These are phyloP conservation scores for Stomatorhinus walkeri DNA, from an alignment of 2,797 vertebrate genomes.

Conservation along the genomic window DNA sequence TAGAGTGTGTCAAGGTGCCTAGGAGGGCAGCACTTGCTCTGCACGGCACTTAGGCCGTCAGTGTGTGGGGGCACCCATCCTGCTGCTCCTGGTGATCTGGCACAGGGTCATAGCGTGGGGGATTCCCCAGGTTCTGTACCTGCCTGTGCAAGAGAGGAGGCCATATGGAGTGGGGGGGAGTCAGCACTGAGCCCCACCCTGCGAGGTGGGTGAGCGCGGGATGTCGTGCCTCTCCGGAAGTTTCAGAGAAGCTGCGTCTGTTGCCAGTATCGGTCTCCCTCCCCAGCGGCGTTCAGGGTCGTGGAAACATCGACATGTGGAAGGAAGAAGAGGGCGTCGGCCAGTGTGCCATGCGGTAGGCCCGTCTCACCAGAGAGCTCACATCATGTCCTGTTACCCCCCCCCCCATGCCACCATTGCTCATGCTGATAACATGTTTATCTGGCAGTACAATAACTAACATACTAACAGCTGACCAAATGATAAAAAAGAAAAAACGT, in stretches of 20 bases:
- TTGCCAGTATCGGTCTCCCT: not conserved
- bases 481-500: not conserved
- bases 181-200: not conserved
- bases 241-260: too few relatives aligned
- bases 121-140: not conserved
- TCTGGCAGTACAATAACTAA: slow-evolving; percentile 11
- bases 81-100: not conserved
- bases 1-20: slow-evolving; percentile 39
- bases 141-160: not conserved
- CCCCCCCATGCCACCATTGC: not conserved
- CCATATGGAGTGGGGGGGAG: not conserved
- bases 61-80: not conserved
- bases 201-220: not conserved
- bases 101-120: not conserved
- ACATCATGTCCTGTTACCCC: not conserved
- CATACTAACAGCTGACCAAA: slow-evolving; percentile 22
- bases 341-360: not conserved
- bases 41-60: not conserved
- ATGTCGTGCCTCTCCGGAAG: not conserved
- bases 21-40: not conserved
- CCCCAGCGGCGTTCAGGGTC: not conserved
- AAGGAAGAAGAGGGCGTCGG: not conserved
- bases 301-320: not conserved
- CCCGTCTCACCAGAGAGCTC: not conserved
- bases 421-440: not conserved